Conservation (phyloP, 2,113 vertebrate genomes). For the Neotoma lepida region DNA sequence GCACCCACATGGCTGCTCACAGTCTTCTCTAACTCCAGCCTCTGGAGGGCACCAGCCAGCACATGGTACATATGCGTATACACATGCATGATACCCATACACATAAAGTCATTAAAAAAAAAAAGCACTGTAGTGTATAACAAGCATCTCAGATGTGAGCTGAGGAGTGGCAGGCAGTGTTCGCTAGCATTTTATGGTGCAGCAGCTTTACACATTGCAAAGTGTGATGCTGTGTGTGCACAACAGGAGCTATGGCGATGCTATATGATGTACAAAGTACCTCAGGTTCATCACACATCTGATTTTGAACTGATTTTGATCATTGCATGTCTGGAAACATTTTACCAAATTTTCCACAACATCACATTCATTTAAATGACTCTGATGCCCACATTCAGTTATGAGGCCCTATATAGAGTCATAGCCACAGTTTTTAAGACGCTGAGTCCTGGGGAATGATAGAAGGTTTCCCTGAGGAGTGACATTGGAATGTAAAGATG, state of each 20-base stretch:
- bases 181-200: too few species aligned
- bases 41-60: not conserved
- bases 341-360: not conserved
- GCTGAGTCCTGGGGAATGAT: not conserved
- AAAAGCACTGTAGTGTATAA: too few species aligned
- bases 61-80: not conserved
- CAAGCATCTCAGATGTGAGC: not conserved
- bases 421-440: not conserved
- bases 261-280: too few species aligned
- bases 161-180: not conserved
- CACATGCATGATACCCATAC: not conserved
- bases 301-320: not conserved
- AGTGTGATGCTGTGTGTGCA: not conserved
- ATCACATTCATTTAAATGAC: too few species aligned
- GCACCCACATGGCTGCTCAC: not conserved
- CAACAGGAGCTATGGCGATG: not conserved
- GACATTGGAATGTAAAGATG: not conserved
- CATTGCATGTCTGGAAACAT: not conserved
- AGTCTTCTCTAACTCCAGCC: not conserved
- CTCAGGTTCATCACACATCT: too few species aligned
- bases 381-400: not conserved
- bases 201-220: not conserved
- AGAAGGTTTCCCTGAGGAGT: not conserved
- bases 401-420: not conserved
- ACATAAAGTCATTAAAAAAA: too few species aligned